phyloP scores from a whole-genome alignment of 2,888 invertebrate genomes.

The Drosophila parthenogenetica region DNA sequence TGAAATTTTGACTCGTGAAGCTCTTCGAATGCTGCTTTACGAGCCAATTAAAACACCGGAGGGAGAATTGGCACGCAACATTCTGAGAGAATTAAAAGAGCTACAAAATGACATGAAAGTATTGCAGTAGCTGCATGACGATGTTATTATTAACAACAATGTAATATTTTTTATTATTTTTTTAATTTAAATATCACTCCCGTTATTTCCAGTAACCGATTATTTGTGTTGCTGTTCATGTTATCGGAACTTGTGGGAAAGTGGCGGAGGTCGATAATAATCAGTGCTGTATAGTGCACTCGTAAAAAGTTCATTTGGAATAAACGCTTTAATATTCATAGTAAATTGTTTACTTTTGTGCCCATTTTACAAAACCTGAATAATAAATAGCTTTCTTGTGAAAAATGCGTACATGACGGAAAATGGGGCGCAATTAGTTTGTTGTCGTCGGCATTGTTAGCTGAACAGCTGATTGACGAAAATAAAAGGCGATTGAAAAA shows the following conservation, averaged over 20 bases:
- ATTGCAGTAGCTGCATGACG: constrained; percentile 59
- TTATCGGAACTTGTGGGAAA: constrained; percentile 30
- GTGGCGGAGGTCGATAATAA: constrained; percentile 28
- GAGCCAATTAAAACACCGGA: constrained; percentile 91
- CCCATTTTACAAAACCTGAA: constrained; percentile 8
- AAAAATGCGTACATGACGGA: constrained; percentile 1
- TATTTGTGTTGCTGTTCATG: neutral
- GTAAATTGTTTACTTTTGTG: constrained; percentile 11
- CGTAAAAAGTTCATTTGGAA: neutral
- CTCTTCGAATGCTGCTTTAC: constrained; percentile 89
- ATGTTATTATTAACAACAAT: constrained; percentile 33
- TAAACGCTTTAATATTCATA: constrained; percentile 13
- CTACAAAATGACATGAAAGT: constrained; percentile 86
- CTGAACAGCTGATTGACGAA: constrained; percentile 44
- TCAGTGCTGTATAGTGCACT: neutral
- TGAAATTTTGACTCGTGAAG: constrained; percentile 87
- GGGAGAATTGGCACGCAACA: constrained; percentile 89
- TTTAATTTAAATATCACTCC: neutral
- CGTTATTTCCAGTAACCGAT: constrained; percentile 8
- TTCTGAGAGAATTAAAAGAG: constrained; percentile 88
- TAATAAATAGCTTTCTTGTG: constrained; percentile 3
- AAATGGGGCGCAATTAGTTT: constrained; percentile 9
- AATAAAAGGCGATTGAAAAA: constrained; percentile 29
- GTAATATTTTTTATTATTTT: neutral
- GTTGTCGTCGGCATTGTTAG: constrained; percentile 5